Conservation (phyloP, 1,140 invertebrate species). For the Nylanderia fulva region DNA sequence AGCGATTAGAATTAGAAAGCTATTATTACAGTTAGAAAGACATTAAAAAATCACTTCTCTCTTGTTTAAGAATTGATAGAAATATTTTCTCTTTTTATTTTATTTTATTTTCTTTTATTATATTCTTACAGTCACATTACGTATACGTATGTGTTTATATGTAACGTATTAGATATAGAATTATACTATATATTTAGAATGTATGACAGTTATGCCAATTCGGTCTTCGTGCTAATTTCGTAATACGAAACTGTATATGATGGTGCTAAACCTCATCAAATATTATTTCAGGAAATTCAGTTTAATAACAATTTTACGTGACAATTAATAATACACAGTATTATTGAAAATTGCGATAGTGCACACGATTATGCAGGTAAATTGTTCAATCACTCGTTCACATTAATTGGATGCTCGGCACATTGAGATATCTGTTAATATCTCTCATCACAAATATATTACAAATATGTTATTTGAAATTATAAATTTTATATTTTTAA, state of each 20-base stretch:
- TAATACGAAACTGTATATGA: neutral
- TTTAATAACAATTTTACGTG: constrained; percentile 19
- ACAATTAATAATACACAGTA: constrained; percentile 48
- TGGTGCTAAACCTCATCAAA: neutral
- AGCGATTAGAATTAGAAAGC: neutral
- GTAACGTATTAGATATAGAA: too few relatives aligned
- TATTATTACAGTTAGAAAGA: neutral
- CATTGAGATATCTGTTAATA: constrained; percentile 24
- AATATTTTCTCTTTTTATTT: neutral
- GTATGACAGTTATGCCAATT: neutral
- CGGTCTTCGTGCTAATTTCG: constrained; percentile 10
- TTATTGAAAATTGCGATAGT: constrained; percentile 55
- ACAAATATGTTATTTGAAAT: constrained; percentile 1
- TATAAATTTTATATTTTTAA: constrained; percentile 10
- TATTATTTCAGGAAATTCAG: constrained; percentile 35
- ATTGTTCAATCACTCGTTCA: constrained; percentile 43
- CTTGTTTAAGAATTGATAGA: neutral
- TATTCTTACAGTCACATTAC: neutral
- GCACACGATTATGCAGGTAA: constrained; percentile 32
- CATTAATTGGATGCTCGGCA: constrained; percentile 32
- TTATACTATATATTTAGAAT: neutral
- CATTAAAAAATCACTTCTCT: neutral
- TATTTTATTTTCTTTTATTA: too few relatives aligned
- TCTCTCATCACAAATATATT: constrained; percentile 5
- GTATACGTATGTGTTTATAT: neutral